Percentiles rank a stretch among this genome's conserved stretches.
These are phyloP conservation scores for Camponotus vicinus DNA, from an alignment of 1,140 invertebrate species.

Conservation along the genomic window DNA sequence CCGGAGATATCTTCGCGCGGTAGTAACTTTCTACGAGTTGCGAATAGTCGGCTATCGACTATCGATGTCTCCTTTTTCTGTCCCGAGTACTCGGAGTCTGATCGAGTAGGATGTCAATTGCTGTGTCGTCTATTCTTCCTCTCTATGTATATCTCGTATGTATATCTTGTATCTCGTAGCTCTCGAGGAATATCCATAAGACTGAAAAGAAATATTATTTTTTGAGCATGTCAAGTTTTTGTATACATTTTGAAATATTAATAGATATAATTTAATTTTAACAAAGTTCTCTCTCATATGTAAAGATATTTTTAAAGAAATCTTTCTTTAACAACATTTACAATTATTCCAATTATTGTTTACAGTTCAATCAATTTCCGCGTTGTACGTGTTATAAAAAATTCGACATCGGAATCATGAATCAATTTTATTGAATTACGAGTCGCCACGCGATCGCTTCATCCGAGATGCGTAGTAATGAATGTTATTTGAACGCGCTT, in stretches of 20 bases:
- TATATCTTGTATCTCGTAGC: not conserved
- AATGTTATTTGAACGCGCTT: conserved; percentile 44
- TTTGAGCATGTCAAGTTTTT: not conserved
- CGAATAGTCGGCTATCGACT: conserved; percentile 53
- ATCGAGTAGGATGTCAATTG: conserved; percentile 26
- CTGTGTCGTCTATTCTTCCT: conserved; percentile 13
- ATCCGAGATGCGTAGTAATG: conserved; percentile 15
- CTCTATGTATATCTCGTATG: too few species aligned
- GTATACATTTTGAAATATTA: not conserved
- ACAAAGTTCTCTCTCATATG: not conserved
- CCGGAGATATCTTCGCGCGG: conserved; percentile 8
- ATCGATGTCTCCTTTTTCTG: conserved; percentile 45
- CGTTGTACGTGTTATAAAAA: not conserved
- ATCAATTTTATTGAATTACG: conserved; percentile 27
- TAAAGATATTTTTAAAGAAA: not conserved
- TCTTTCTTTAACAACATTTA: not conserved
- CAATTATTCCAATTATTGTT: not conserved
- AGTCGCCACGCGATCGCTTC: conserved; percentile 15
- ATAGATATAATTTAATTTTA: not conserved
- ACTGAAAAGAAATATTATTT: not conserved
- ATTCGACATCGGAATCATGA: not conserved
- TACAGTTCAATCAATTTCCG: not conserved
- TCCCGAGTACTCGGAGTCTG: conserved; percentile 1
- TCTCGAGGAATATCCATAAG: not conserved
- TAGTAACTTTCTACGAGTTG: conserved; percentile 41